A percentile compares a stretch with the other conserved stretches of the same genome.
Conservation (phyloP, 64 coral and sea anemone species). For the Stylophora pistillata region DNA sequence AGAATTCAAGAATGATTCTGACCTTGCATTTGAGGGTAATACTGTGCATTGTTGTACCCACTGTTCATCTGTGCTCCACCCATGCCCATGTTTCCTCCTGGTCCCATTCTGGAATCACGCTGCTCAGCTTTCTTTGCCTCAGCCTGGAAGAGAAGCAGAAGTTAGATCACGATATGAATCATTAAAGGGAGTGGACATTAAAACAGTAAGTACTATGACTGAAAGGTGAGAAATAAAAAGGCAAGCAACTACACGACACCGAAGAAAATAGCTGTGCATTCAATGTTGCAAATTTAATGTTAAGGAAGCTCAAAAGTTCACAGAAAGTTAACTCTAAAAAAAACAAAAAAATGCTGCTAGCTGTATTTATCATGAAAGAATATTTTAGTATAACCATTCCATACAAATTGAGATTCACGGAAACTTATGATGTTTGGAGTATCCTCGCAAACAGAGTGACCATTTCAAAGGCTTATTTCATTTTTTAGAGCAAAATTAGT, state of each 20-base stretch:
- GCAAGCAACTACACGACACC: not conserved
- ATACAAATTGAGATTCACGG: no score
- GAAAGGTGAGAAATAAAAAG: no score
- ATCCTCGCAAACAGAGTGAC: no score
- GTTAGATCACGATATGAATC: not conserved
- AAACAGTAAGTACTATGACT: no score
- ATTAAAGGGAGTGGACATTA: not conserved
- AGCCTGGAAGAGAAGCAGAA: constrained; percentile 10
- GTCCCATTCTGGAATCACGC: constrained; percentile 16
- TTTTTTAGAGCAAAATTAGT: no score
- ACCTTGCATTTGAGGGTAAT: constrained; percentile 35
- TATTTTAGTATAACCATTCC: no score
- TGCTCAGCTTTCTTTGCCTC: constrained; percentile 44
- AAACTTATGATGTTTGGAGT: no score
- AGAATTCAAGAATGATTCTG: not conserved
- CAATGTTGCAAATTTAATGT: not conserved
- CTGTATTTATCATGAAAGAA: no score
- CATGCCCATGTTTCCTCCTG: constrained; percentile 36
- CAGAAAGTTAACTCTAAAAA: no score
- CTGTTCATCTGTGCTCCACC: constrained; percentile 15
- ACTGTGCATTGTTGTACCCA: constrained; percentile 24
- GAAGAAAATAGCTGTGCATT: not conserved
- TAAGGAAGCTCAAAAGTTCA: no score
- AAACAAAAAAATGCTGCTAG: no score
- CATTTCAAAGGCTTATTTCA: no score